These are phyloP conservation scores for Bombycilla garrulus DNA, from an alignment of 2,113 vertebrate species.

Conservation along the genomic window DNA sequence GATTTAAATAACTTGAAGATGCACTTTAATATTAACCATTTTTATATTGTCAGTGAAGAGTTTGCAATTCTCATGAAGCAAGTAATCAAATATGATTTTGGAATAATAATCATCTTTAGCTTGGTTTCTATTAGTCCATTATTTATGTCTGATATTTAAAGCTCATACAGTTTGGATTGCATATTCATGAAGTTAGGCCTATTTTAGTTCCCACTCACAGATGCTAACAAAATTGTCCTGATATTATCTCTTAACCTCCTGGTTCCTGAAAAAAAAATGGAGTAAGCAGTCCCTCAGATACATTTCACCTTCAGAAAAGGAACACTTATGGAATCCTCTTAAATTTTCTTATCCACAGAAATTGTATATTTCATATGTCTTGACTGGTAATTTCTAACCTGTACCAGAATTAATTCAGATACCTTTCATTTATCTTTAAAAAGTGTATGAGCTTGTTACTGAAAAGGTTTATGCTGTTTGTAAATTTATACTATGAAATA, in stretches of 20 bases:
- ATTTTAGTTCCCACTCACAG: not conserved
- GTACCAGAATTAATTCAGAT: not conserved
- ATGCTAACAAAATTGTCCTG: not conserved
- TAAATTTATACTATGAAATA: conserved; percentile 37
- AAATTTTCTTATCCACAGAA: not conserved
- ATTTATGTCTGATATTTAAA: not conserved
- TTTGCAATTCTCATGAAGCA: not conserved
- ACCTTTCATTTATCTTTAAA: not conserved
- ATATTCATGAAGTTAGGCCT: not conserved
- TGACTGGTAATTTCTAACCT: not conserved
- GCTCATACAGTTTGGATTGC: not conserved
- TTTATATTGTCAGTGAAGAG: not conserved
- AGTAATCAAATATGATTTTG: not conserved
- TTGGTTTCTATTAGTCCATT: not conserved
- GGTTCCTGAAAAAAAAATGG: not conserved
- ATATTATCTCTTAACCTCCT: not conserved
- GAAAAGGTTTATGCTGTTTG: not conserved
- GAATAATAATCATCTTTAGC: not conserved
- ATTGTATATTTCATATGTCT: not conserved
- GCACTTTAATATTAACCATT: not conserved
- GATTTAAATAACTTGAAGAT: not conserved
- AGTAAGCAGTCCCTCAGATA: not conserved
- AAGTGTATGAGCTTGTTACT: not conserved
- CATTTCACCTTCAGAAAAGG: not conserved
- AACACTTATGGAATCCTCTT: not conserved